Conservation (phyloP, 2,113 vertebrate species). For the Notechis scutatus region DNA sequence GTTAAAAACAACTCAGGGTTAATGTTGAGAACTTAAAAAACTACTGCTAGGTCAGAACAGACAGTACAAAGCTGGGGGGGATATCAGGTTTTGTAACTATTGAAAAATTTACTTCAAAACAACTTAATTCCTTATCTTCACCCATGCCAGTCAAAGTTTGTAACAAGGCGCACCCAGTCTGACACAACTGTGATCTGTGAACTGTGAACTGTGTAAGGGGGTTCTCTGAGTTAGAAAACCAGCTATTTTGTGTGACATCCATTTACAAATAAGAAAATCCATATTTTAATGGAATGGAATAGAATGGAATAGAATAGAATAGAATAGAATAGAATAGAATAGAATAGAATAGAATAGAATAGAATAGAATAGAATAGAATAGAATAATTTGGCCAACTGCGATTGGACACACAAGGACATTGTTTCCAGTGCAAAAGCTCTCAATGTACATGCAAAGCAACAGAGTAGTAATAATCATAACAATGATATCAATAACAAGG, state of each 20-base stretch:
- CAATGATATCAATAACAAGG: too few species aligned
- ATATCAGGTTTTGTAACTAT: not conserved
- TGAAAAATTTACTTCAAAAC: not conserved
- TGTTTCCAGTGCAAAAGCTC: too few species aligned
- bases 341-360: too few species aligned
- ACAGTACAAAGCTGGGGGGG: not conserved
- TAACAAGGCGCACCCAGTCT: not conserved
- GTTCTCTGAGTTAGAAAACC: not conserved
- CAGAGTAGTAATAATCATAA: too few species aligned
- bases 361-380: too few species aligned
- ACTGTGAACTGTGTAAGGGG: not conserved
- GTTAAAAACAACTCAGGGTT: not conserved
- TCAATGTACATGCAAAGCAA: too few species aligned
- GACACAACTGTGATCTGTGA: not conserved
- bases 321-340: too few species aligned
- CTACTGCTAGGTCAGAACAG: not conserved
- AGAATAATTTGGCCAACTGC: too few species aligned
- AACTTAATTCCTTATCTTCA: not conserved
- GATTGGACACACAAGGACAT: too few species aligned
- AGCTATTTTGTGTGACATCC: not conserved
- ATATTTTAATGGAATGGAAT: not conserved
- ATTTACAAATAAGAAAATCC: not conserved
- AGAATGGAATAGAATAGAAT: too few species aligned
- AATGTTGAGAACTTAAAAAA: not conserved
- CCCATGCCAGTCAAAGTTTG: not conserved